Percentiles rank a stretch among this genome's conserved stretches.
phyloP scores from a whole-genome alignment of 2,888 invertebrate species.

The Callosobruchus maculatus region DNA sequence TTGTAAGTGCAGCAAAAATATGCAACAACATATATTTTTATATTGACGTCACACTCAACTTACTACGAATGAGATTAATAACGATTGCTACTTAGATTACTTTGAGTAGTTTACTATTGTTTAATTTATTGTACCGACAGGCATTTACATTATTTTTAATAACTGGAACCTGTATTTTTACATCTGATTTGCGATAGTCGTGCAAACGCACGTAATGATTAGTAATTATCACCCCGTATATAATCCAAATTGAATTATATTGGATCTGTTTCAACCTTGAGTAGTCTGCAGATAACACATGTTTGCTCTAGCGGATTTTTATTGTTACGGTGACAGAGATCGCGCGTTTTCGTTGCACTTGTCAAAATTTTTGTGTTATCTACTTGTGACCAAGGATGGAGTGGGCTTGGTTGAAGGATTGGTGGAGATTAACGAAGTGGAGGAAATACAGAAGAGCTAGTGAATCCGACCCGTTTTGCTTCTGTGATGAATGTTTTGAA shows the following conservation, averaged over 20 bases:
- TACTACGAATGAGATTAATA: too few species aligned
- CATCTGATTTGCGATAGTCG: neutral
- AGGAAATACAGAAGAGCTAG: slow-evolving; percentile 56
- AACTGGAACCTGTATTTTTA: neutral
- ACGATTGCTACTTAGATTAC: too few species aligned
- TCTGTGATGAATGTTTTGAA: slow-evolving; percentile 69
- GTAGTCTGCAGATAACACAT: slow-evolving; percentile 16
- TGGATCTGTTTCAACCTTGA: slow-evolving; percentile 17
- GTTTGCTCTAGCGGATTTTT: slow-evolving; percentile 13
- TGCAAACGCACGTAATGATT: neutral
- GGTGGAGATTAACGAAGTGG: slow-evolving; percentile 74
- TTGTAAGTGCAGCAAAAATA: too few species aligned
- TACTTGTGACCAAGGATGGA: slow-evolving; percentile 54
- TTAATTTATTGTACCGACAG: too few species aligned
- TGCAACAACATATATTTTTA: too few species aligned
- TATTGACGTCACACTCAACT: too few species aligned
- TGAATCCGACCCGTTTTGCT: slow-evolving; percentile 65
- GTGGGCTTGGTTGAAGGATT: slow-evolving; percentile 78
- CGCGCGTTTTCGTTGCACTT: slow-evolving; percentile 5
- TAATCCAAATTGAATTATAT: neutral
- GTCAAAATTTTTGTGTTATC: slow-evolving; percentile 8
- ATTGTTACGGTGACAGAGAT: slow-evolving; percentile 17
- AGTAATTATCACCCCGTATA: neutral
- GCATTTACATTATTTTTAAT: neutral
- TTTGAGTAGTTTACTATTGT: too few species aligned